Percentiles rank a stretch among this genome's conserved stretches.
phyloP scores from a whole-genome alignment of 1,140 invertebrate genomes.

The Brachionus plicatilis region DNA sequence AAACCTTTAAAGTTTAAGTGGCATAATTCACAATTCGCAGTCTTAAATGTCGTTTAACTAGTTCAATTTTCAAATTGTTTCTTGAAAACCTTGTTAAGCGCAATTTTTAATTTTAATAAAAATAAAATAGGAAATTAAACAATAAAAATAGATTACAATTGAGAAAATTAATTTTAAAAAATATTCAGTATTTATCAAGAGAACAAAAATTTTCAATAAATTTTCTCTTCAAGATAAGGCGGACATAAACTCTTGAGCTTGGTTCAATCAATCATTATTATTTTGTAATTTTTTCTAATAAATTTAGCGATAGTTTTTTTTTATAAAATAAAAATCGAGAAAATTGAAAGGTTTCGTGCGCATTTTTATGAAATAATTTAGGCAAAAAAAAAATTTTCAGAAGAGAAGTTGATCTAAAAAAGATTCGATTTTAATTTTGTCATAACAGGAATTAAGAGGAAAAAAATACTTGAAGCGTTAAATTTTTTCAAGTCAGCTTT shows the following conservation, averaged over 20 bases:
- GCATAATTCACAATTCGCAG: not conserved
- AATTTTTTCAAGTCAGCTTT: not conserved
- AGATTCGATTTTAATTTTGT: not conserved
- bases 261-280: not conserved
- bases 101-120: not conserved
- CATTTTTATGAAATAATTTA: not conserved
- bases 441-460: not conserved
- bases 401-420: not conserved
- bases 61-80: not conserved
- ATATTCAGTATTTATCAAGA: not conserved
- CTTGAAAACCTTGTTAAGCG: not conserved
- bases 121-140: not conserved
- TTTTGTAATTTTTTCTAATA: not conserved
- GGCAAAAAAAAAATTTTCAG: not conserved
- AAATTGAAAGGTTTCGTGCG: not conserved
- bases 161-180: not conserved
- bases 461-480: slow-evolving; percentile 13
- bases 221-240: not conserved
- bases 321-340: not conserved
- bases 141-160: not conserved
- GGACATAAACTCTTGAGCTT: not conserved
- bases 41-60: not conserved
- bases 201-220: not conserved
- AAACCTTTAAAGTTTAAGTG: not conserved
- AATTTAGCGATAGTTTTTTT: not conserved